phyloP scores from a whole-genome alignment of 2,797 vertebrate species.

The Chelmon rostratus region DNA sequence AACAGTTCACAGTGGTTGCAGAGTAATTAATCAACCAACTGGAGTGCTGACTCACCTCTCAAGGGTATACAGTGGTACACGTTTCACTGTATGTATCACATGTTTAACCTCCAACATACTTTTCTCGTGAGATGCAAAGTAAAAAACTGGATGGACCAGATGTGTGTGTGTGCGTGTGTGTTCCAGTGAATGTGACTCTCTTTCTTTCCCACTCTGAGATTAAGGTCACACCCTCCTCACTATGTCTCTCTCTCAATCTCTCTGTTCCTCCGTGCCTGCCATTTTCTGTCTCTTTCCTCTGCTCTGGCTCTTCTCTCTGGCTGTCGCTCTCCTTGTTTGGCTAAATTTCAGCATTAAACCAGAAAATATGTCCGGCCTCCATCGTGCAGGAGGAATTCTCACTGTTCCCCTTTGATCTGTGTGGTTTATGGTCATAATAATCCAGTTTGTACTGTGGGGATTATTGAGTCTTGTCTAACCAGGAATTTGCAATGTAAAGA shows the following conservation, averaged over 20 bases:
- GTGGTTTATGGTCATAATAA: constrained; percentile 36
- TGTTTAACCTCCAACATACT: constrained; percentile 47
- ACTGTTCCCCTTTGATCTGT: constrained; percentile 30
- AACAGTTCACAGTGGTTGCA: constrained; percentile 14
- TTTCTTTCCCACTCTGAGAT: constrained; percentile 63
- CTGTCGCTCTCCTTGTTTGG: constrained; percentile 20
- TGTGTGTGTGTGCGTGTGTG: constrained; percentile 33
- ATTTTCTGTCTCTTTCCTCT: constrained; percentile 16
- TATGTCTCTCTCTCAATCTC: constrained; percentile 10
- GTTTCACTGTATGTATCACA: constrained; percentile 30
- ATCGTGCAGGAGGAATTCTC: constrained; percentile 35
- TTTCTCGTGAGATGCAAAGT: constrained; percentile 50
- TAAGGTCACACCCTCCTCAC: constrained; percentile 73
- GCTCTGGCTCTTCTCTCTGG: constrained; percentile 20
- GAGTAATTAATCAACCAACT: constrained; percentile 27
- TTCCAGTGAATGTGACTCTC: constrained; percentile 21
- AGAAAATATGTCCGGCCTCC: constrained; percentile 30
- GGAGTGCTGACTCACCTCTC: constrained; percentile 42
- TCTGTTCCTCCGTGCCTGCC: constrained; percentile 7
- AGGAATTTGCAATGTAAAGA: constrained; percentile 37
- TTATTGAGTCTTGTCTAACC: constrained; percentile 23
- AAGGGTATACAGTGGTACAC: not conserved
- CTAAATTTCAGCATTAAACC: constrained; percentile 31
- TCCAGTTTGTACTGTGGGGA: constrained; percentile 13
- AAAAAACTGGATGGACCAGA: constrained; percentile 77